A percentile compares a stretch with the other conserved stretches of the same genome.
These are phyloP conservation scores for Lissonota sp. DNA, from an alignment of 2,888 invertebrate species.

Conservation along the genomic window DNA sequence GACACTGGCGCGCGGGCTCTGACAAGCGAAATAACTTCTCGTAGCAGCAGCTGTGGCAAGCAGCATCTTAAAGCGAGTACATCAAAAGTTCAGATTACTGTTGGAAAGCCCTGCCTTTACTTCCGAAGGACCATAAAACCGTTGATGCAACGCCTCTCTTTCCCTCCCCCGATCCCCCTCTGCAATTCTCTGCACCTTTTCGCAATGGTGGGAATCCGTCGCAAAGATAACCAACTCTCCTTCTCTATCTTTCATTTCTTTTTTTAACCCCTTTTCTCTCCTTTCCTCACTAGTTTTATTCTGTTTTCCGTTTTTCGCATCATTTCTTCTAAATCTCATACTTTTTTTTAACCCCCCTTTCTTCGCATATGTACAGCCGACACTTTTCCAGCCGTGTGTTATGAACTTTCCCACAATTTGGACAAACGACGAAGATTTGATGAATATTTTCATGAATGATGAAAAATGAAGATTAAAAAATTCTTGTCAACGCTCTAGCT, in stretches of 20 bases:
- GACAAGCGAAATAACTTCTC: conserved; percentile 71
- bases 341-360: not conserved
- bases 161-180: not conserved
- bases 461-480: no score
- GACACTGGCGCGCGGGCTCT: conserved; percentile 36
- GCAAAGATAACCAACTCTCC: conserved; percentile 68
- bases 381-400: conserved; percentile 20
- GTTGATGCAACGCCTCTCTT: conserved; percentile 35
- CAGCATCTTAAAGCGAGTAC: conserved; percentile 70
- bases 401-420: no score
- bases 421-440: no score
- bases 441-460: no score
- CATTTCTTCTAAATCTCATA: not conserved
- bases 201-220: conserved; percentile 69
- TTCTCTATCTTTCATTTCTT: conserved; percentile 10
- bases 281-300: conserved; percentile 1
- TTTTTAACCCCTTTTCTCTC: conserved; percentile 14
- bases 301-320: not conserved
- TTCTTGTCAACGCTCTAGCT: no score
- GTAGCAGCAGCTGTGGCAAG: conserved; percentile 69
- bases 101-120: conserved; percentile 72
- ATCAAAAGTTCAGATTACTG: conserved; percentile 77
- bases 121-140: conserved; percentile 76
- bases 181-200: not conserved
- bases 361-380: no score